phyloP scores from a whole-genome alignment of 53 echinoderm and acorn worm species.

The Patiria pectinifera region DNA sequence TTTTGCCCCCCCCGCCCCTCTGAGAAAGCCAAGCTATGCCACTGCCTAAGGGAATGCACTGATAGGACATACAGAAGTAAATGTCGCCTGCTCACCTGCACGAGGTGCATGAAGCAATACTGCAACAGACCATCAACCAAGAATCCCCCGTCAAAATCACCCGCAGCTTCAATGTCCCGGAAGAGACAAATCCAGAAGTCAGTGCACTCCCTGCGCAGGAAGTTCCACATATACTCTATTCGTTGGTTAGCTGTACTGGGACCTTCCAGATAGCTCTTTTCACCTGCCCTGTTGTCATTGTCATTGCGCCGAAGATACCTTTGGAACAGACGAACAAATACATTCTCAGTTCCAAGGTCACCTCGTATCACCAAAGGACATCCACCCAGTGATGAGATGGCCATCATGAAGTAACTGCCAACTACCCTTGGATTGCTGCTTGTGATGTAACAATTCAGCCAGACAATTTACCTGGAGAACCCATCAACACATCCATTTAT shows the following conservation, averaged over 20 bases:
- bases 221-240: slow-evolving; percentile 61
- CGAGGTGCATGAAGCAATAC: slow-evolving; percentile 72
- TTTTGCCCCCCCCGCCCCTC: too few relatives aligned
- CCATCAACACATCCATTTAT: slow-evolving; percentile 79
- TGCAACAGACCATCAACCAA: slow-evolving; percentile 70
- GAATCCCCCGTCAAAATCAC: slow-evolving; percentile 52
- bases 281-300: not conserved
- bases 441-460: slow-evolving; percentile 65
- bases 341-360: slow-evolving; percentile 78
- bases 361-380: slow-evolving; percentile 62
- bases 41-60: too few relatives aligned
- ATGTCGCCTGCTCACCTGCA: slow-evolving; percentile 63
- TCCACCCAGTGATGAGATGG: slow-evolving; percentile 22
- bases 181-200: slow-evolving; percentile 68
- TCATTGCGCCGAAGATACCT: slow-evolving; percentile 31
- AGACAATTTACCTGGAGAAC: slow-evolving; percentile 70
- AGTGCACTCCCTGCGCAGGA: slow-evolving; percentile 47
- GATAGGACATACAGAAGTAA: too few relatives aligned
- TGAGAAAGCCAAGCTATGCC: too few relatives aligned
- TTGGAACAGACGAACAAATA: slow-evolving; percentile 59
- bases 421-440: slow-evolving; percentile 62
- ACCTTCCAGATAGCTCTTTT: slow-evolving; percentile 40
- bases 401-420: slow-evolving; percentile 67
- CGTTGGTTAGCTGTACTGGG: slow-evolving; percentile 61
- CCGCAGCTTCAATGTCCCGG: slow-evolving; percentile 24